Conservation (phyloP, 2,113 vertebrate species). For the Rhagologus leucostigma region DNA sequence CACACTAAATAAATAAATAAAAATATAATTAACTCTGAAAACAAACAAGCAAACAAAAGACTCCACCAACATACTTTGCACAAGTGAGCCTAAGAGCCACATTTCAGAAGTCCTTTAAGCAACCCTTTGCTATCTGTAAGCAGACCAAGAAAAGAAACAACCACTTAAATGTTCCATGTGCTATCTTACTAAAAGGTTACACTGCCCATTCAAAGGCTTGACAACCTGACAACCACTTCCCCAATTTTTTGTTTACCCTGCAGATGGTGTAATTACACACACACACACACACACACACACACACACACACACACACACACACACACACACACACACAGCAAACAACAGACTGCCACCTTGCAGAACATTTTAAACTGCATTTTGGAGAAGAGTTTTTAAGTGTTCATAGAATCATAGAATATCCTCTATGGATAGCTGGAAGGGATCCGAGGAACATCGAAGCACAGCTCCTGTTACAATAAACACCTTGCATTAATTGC, state of each 20-base stretch:
- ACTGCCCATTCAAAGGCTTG: neutral
- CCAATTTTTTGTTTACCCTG: neutral
- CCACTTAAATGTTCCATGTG: neutral
- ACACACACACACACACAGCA: neutral
- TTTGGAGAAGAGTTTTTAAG: neutral
- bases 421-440: neutral
- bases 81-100: neutral
- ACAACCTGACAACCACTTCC: neutral
- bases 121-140: neutral
- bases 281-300: neutral
- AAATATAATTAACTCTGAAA: neutral
- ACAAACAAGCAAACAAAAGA: neutral
- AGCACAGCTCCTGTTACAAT: neutral
- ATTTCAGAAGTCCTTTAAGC: neutral
- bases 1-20: neutral
- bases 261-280: neutral
- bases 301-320: neutral
- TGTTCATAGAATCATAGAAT: neutral
- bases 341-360: neutral
- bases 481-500: neutral
- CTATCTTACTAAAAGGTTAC: neutral
- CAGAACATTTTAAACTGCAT: neutral
- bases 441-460: rapidly evolving
- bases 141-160: neutral
- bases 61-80: neutral